These are phyloP conservation scores for Phenganax stokvisi DNA, from an alignment of 92 coral and sea anemone genomes.

Conservation along the genomic window DNA sequence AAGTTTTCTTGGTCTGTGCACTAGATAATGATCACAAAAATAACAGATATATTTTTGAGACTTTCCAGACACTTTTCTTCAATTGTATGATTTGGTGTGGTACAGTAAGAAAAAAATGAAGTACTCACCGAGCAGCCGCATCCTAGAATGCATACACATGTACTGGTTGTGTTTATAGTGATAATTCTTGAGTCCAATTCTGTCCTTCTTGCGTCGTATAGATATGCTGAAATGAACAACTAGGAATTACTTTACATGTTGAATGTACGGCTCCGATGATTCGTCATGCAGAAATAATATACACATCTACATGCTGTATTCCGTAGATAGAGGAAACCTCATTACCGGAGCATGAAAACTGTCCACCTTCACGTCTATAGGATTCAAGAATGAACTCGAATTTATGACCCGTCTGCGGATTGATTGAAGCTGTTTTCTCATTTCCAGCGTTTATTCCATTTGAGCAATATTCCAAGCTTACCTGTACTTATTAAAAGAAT, in stretches of 20 bases:
- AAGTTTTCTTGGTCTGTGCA: conserved; percentile 31
- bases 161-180: conserved; percentile 79
- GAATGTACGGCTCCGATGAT: too few relatives aligned
- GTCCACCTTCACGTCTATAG: conserved; percentile 62
- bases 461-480: conserved; percentile 70
- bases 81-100: too few relatives aligned
- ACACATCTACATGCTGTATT: too few relatives aligned
- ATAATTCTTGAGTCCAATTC: conserved; percentile 67
- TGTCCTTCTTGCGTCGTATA: conserved; percentile 78
- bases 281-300: too few relatives aligned
- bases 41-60: too few relatives aligned
- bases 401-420: conserved; percentile 79
- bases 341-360: conserved; percentile 72
- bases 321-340: neutral
- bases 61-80: too few relatives aligned
- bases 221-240: conserved; percentile 49
- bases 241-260: neutral
- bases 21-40: neutral
- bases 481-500: conserved; percentile 43
- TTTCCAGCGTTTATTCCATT: conserved; percentile 64
- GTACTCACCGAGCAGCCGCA: conserved; percentile 90
- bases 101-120: neutral
- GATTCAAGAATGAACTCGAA: conserved; percentile 71
- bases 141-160: conserved; percentile 79
- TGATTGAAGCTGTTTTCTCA: conserved; percentile 75